Evolutionary conservation across 2,797 vertebrate species (phyloP), one percentile per base, ranked within the genome.

Genomic region (Neomorphus geoffroyi): DNA sequence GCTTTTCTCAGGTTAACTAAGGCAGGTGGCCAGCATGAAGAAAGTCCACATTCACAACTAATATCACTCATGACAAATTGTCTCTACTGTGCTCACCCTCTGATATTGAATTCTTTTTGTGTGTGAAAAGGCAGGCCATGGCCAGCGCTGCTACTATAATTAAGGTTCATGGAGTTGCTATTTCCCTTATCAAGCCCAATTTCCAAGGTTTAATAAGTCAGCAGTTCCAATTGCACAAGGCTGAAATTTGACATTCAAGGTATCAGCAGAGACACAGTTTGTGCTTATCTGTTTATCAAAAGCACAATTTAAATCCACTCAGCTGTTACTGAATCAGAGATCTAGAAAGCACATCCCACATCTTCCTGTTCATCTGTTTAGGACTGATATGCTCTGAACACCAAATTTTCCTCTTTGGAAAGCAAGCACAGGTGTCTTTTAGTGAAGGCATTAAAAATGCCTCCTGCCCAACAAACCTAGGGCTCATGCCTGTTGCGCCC

Each of bases 251-350:
- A 86, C 86, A 79, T 74, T 56, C 18, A 16, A 23, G 48, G 66
- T 87, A 70, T 37, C 79, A 89, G 60, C 84, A 87, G 57, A 90
- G 60, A 30, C 43, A 71, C 33, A 61, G 27, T 62, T 79, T 72
- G 62, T 62, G 73, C 39, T 92, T 79, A 56, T 48, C 88, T 81
- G 39, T 56, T 86, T 92, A 81, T 70, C 80, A 73, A 81, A 88
- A 90, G 35, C 43, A 86, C 54, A 81, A n/a, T 64, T 92, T 78
- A 84, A 94, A 90, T 58, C 33, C 72, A 66, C 57, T 66, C 72
- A 61, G 6, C 57, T 74, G 7, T 33, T 86, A 69, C 79, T 74
- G 64, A 77, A 69, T 26, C 8, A 13, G 41, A 95, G 39, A 77
- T 62, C 82, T 61, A 32, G 50, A 65, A 80, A 61, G 30, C 54